A percentile compares a stretch with the other conserved stretches of the same genome.
Evolutionary conservation across 2,888 invertebrate species (phyloP).

Genomic region (Ormia ochracea): DNA sequence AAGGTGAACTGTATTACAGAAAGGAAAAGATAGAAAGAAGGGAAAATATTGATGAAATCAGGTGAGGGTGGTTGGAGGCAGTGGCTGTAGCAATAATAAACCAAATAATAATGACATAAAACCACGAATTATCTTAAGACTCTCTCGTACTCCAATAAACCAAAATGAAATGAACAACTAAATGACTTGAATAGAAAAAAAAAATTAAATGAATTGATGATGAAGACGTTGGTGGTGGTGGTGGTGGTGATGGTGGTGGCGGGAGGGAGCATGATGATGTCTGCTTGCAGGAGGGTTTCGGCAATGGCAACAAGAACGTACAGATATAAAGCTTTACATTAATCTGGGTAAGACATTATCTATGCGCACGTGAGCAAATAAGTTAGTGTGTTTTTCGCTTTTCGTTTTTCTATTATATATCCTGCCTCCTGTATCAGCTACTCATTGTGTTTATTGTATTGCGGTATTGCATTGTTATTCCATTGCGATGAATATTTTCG

Average conservation of each 20-base stretch:
- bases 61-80: neutral
- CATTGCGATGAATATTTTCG: constrained; percentile 36
- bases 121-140: constrained; percentile 52
- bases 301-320: neutral
- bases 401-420: neutral
- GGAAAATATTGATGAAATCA: too few species aligned
- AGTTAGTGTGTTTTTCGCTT: constrained; percentile 8
- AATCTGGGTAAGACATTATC: constrained; percentile 63
- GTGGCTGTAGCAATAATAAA: neutral
- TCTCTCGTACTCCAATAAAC: constrained; percentile 45
- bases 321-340: constrained; percentile 56
- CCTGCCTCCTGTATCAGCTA: neutral
- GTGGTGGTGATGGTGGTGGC: neutral
- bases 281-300: neutral
- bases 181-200: constrained; percentile 23
- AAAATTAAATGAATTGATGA: neutral
- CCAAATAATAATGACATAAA: constrained; percentile 55
- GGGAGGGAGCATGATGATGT: neutral
- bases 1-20: neutral
- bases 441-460: neutral
- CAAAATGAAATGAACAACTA: constrained; percentile 57
- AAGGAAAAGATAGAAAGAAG: neutral
- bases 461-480: neutral
- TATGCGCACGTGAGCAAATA: constrained; percentile 64
- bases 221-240: neutral